Percentiles rank a stretch among this genome's conserved stretches.
These are phyloP conservation scores for Notarius lentiginosus DNA, from an alignment of 2,113 vertebrate species.

Conservation along the genomic window DNA sequence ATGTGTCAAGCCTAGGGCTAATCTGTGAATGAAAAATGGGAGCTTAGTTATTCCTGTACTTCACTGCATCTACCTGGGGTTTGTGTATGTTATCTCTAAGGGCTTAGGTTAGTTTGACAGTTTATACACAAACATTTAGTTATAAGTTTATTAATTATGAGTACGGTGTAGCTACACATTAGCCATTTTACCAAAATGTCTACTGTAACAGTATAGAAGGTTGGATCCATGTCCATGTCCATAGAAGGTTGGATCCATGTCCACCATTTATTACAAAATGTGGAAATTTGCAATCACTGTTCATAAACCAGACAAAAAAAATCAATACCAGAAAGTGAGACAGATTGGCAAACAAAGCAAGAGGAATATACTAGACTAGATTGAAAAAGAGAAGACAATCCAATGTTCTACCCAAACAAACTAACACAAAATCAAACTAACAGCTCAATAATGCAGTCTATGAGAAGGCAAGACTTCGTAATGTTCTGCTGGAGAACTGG, in stretches of 20 bases:
- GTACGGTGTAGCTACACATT: not conserved
- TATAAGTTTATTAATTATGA: not conserved
- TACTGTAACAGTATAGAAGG: not conserved
- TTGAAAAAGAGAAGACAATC: not conserved
- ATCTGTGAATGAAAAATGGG: not conserved
- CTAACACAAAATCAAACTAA: not conserved
- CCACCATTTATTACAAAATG: not conserved
- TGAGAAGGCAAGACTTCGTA: not conserved
- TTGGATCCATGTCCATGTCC: not conserved
- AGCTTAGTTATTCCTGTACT: not conserved
- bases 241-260: not conserved
- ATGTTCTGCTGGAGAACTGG: not conserved
- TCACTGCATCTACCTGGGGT: not conserved
- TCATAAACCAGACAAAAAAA: not conserved
- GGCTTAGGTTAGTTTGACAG: not conserved
- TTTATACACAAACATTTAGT: not conserved
- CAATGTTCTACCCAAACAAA: not conserved
- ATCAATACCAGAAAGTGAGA: not conserved
- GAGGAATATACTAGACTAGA: not conserved
- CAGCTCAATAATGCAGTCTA: not conserved
- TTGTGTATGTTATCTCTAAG: not conserved
- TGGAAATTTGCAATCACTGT: not conserved
- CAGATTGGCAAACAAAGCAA: conserved; percentile 1
- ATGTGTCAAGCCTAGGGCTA: not conserved
- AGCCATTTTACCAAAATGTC: not conserved